Evolutionary conservation across 2,888 invertebrate genomes (phyloP).

Genomic region (Tetramorium bicarinatum): DNA sequence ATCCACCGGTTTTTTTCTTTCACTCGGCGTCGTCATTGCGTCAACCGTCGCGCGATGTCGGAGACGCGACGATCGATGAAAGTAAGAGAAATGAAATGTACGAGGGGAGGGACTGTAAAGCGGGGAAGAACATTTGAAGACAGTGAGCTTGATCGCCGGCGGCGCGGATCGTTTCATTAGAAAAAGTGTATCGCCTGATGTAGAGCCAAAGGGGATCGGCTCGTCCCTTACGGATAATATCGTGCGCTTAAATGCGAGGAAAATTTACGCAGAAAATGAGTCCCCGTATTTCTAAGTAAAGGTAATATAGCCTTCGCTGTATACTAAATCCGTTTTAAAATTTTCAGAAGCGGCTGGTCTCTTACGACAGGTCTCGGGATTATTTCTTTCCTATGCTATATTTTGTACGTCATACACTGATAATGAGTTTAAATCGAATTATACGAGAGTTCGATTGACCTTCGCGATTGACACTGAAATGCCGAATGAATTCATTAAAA

Average conservation of each 20-base stretch:
- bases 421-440: constrained; percentile 21
- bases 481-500: too few species aligned
- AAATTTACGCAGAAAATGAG: constrained; percentile 27
- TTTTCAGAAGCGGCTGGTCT: not conserved
- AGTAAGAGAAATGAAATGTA: constrained; percentile 46
- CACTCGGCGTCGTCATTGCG: constrained; percentile 31
- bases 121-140: constrained; percentile 36
- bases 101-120: constrained; percentile 26
- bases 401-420: not conserved
- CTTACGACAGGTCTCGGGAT: not conserved
- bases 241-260: constrained; percentile 37
- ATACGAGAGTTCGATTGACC: not conserved
- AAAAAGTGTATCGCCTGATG: constrained; percentile 30
- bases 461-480: constrained; percentile 2
- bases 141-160: constrained; percentile 25
- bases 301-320: not conserved
- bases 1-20: constrained; percentile 19
- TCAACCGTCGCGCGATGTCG: constrained; percentile 37
- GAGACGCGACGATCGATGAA: constrained; percentile 50
- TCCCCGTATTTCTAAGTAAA: not conserved
- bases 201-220: constrained; percentile 25
- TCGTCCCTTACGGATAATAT: constrained; percentile 27
- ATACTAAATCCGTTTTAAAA: constrained; percentile 1
- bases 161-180: constrained; percentile 39
- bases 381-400: not conserved